Evolutionary conservation across 2,113 vertebrate species (phyloP).

Genomic region (Phyllostomus hastatus): DNA sequence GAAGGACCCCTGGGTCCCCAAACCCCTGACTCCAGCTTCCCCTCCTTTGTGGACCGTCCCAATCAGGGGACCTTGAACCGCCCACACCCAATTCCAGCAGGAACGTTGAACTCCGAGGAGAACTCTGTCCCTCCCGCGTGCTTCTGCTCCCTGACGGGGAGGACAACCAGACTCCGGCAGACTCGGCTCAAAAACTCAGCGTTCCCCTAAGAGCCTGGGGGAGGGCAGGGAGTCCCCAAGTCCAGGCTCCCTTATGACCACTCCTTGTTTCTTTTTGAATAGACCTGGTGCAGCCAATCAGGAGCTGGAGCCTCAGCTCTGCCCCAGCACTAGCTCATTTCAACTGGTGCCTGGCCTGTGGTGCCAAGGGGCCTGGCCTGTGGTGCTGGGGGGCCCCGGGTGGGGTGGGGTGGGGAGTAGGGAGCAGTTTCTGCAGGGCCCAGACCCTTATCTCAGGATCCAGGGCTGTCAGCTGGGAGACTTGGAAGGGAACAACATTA

Average conservation of each 20-base stretch:
- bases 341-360: background rate
- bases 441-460: background rate
- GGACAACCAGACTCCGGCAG: background rate
- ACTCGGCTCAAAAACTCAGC: background rate
- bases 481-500: background rate
- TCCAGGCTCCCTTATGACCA: background rate
- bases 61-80: background rate
- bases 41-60: background rate
- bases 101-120: background rate
- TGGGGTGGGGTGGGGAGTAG: background rate
- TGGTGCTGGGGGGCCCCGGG: background rate
- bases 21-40: background rate
- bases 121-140: background rate
- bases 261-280: constrained; percentile 48
- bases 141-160: background rate
- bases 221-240: background rate
- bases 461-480: background rate
- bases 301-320: background rate
- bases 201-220: background rate
- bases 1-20: background rate
- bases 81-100: background rate
- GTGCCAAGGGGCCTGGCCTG: no score
- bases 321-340: background rate
- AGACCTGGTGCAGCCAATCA: constrained; percentile 24
- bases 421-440: background rate